Percentiles rank a stretch among this genome's conserved stretches.
These are phyloP conservation scores for Eupsilia transversa DNA, from an alignment of 2,888 invertebrate genomes.

Conservation along the genomic window DNA sequence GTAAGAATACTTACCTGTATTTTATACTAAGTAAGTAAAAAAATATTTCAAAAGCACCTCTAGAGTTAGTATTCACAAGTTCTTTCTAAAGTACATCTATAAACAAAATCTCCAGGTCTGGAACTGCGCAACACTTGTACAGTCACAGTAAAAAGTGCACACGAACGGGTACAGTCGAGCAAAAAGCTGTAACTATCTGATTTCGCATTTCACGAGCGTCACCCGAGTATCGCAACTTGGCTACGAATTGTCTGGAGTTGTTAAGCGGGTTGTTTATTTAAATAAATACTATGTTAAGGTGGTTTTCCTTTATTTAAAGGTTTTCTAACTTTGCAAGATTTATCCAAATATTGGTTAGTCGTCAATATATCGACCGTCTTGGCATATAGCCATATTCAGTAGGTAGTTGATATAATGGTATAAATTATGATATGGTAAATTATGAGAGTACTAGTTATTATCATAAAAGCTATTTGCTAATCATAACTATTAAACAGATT, in stretches of 20 bases:
- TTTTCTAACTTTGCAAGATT: neutral
- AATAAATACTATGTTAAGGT: constrained; percentile 14
- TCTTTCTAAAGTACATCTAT: constrained; percentile 50
- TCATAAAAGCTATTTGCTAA: no score
- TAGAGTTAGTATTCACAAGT: neutral
- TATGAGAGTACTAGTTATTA: no score
- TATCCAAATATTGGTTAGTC: neutral
- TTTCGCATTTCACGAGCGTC: constrained; percentile 83
- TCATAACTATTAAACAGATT: neutral
- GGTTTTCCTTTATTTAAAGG: neutral
- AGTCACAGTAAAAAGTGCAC: constrained; percentile 68
- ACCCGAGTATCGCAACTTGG: constrained; percentile 67
- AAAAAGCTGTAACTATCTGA: constrained; percentile 80
- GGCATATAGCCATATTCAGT: neutral
- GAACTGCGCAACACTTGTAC: constrained; percentile 66
- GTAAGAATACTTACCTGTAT: no score
- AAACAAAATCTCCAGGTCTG: constrained; percentile 53
- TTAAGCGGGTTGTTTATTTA: constrained; percentile 26
- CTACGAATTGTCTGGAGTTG: constrained; percentile 66
- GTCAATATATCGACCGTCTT: neutral
- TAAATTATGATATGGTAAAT: neutral
- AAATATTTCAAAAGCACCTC: neutral
- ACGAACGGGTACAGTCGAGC: constrained; percentile 70
- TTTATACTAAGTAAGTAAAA: no score
- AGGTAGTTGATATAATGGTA: neutral